phyloP scores from a whole-genome alignment of 2,113 vertebrate genomes.

The Gorsachius goisagi region DNA sequence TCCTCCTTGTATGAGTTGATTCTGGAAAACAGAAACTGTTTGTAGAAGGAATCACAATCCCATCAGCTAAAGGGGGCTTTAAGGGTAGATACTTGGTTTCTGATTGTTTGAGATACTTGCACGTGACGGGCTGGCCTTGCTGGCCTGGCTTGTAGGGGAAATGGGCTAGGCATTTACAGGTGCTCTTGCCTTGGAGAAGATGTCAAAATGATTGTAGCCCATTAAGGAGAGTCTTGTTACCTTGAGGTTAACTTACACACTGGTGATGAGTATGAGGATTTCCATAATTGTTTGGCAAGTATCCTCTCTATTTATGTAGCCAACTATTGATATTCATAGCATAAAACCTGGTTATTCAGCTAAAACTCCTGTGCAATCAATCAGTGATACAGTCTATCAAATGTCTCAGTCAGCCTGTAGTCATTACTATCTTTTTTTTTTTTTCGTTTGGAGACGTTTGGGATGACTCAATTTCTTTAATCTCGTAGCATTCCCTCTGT shows the following conservation, averaged over 20 bases:
- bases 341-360: conserved; percentile 41
- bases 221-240: background rate
- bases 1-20: background rate
- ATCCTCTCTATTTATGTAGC: conserved; percentile 11
- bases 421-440: background rate
- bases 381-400: conserved; percentile 32
- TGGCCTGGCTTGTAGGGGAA: background rate
- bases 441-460: background rate
- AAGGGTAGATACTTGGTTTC: background rate
- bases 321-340: conserved; percentile 5
- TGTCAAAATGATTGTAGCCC: background rate
- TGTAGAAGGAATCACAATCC: background rate
- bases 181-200: background rate
- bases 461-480: conserved; percentile 56
- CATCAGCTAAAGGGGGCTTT: background rate
- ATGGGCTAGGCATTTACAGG: background rate
- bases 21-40: background rate
- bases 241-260: background rate
- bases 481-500: conserved; percentile 46
- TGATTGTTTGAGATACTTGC: background rate
- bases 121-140: background rate
- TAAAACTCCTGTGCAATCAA: conserved; percentile 29
- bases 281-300: conserved; percentile 38
- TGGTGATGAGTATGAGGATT: conserved; percentile 10
- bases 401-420: conserved; percentile 21